phyloP scores from a whole-genome alignment of 2,113 vertebrate species.

The Caracal caracal region DNA sequence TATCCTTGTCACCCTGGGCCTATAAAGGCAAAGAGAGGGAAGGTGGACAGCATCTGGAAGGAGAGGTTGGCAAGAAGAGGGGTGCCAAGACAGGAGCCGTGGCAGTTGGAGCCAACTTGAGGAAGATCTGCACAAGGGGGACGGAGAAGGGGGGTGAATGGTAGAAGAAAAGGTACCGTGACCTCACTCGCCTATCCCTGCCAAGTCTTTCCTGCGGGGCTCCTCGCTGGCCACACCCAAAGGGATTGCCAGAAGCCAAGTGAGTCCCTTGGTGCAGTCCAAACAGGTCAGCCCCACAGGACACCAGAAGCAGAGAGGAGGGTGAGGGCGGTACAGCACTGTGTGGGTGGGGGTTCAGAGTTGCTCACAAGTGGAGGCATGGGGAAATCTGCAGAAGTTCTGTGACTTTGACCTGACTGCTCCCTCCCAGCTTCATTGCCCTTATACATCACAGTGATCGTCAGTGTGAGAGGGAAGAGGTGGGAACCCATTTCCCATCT shows the following conservation, averaged over 20 bases:
- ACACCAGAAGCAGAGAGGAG: background rate
- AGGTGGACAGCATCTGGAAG: background rate
- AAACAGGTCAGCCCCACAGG: background rate
- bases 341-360: fast-evolving
- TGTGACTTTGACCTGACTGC: background rate
- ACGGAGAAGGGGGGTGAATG: too few species aligned
- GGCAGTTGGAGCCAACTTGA: background rate
- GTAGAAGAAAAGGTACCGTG: too few species aligned
- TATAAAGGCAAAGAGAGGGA: background rate
- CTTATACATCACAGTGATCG: fast-evolving
- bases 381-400: background rate
- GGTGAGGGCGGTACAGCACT: fast-evolving
- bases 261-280: background rate
- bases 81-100: background rate
- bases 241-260: background rate
- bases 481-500: background rate
- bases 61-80: background rate
- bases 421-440: background rate
- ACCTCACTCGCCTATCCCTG: background rate
- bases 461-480: background rate
- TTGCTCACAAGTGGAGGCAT: background rate
- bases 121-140: background rate
- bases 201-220: background rate
- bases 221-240: background rate
- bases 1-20: too few species aligned